These are phyloP conservation scores for Dipodomys merriami DNA, from an alignment of 2,113 vertebrate species.

Conservation along the genomic window DNA sequence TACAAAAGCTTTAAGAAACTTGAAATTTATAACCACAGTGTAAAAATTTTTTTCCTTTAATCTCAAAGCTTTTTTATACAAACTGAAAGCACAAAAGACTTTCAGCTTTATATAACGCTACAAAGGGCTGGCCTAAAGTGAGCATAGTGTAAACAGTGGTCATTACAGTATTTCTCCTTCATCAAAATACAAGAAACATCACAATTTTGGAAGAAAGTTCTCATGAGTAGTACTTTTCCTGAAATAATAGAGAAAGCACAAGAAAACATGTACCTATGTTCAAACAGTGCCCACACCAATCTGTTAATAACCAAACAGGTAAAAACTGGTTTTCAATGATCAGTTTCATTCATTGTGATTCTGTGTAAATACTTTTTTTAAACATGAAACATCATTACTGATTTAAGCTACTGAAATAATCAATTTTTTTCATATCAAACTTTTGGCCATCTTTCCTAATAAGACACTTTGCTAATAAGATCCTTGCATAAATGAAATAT, in stretches of 20 bases:
- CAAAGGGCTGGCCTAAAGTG: conserved; percentile 90
- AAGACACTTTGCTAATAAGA: conserved; percentile 48
- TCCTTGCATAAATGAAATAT: conserved; percentile 69
- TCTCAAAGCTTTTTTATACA: conserved; percentile 89
- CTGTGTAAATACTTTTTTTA: conserved; percentile 68
- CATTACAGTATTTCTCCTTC: conserved; percentile 86
- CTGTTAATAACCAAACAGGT: conserved; percentile 70
- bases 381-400: conserved; percentile 73
- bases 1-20: conserved; percentile 91
- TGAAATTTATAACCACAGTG: conserved; percentile 90
- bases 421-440: conserved; percentile 81
- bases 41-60: conserved; percentile 89
- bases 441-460: conserved; percentile 88
- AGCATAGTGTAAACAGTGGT: conserved; percentile 89
- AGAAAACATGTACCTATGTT: conserved; percentile 77
- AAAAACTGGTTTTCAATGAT: conserved; percentile 78
- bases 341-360: conserved; percentile 79
- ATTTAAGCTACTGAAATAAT: conserved; percentile 76
- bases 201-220: conserved; percentile 85
- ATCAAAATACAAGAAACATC: conserved; percentile 88
- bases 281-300: conserved; percentile 80
- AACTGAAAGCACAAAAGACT: conserved; percentile 89
- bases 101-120: conserved; percentile 88
- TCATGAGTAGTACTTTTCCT: conserved; percentile 82
- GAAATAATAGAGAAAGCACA: conserved; percentile 81